phyloP scores from a whole-genome alignment of 2,888 invertebrate genomes.

The Lordiphosa fenestrarum region DNA sequence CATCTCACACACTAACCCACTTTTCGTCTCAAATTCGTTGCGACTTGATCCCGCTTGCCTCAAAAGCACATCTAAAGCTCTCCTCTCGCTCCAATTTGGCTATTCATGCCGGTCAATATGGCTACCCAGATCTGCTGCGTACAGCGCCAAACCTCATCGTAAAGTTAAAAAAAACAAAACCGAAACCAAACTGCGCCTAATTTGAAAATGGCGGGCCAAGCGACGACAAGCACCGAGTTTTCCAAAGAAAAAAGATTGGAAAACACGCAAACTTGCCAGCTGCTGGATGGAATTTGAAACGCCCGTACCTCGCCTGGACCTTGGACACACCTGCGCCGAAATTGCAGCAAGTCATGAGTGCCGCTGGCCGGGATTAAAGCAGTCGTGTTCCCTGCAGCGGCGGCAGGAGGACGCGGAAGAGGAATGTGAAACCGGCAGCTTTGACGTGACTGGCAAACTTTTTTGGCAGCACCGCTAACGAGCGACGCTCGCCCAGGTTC shows the following conservation, averaged over 20 bases:
- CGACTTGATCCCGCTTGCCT: too few relatives aligned
- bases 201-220: slow-evolving; percentile 32
- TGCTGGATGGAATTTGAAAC: slow-evolving; percentile 38
- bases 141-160: slow-evolving; percentile 13
- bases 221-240: slow-evolving; percentile 11
- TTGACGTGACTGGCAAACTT: slow-evolving; percentile 72
- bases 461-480: slow-evolving; percentile 70
- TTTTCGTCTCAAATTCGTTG: too few relatives aligned
- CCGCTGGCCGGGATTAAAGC: slow-evolving; percentile 58
- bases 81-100: slow-evolving; percentile 2
- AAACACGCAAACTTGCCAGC: slow-evolving; percentile 71
- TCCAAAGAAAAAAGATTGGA: slow-evolving; percentile 33
- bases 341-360: slow-evolving; percentile 68
- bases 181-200: slow-evolving; percentile 39
- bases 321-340: slow-evolving; percentile 64
- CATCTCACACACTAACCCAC: too few relatives aligned
- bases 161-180: slow-evolving; percentile 16
- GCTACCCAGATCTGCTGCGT: neutral
- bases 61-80: too few relatives aligned
- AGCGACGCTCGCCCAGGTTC: slow-evolving; percentile 46
- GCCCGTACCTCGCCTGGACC: slow-evolving; percentile 33
- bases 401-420: slow-evolving; percentile 23
- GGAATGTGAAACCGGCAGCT: slow-evolving; percentile 56
- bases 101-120: slow-evolving; percentile 33
- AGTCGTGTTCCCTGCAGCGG: slow-evolving; percentile 39